These are phyloP conservation scores for Taeniopygia guttata DNA, from an alignment of 2,797 vertebrate species.

Conservation along the genomic window DNA sequence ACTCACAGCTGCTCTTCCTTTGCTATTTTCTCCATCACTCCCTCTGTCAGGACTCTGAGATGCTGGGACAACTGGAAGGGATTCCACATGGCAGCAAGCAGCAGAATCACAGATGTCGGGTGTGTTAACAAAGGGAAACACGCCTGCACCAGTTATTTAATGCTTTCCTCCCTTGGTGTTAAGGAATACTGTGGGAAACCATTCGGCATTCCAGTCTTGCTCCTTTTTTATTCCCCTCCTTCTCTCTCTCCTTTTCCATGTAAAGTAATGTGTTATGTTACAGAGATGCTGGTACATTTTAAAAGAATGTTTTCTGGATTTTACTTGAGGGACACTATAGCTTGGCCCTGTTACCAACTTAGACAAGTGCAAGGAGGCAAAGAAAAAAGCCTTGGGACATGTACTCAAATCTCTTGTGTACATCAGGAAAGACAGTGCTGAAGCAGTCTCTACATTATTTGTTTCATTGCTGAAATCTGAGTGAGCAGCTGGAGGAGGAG, in stretches of 20 bases:
- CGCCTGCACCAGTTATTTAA: neutral
- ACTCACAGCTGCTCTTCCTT: constrained; percentile 37
- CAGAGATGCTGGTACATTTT: neutral
- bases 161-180: neutral
- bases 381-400: neutral
- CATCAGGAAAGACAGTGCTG: neutral
- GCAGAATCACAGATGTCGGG: neutral
- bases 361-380: neutral
- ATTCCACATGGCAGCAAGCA: neutral
- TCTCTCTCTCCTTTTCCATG: neutral
- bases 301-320: neutral
- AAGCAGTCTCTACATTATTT: neutral
- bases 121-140: constrained; percentile 17
- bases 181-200: neutral
- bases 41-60: constrained; percentile 35
- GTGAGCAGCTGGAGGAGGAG: neutral
- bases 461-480: neutral
- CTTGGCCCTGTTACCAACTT: neutral
- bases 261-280: neutral
- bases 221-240: neutral
- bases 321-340: neutral
- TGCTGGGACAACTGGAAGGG: constrained; percentile 35
- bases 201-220: neutral
- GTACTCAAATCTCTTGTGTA: neutral
- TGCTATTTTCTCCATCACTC: constrained; percentile 3